phyloP scores from a whole-genome alignment of 2,888 invertebrate species.

The Drosophila austrosaltans region DNA sequence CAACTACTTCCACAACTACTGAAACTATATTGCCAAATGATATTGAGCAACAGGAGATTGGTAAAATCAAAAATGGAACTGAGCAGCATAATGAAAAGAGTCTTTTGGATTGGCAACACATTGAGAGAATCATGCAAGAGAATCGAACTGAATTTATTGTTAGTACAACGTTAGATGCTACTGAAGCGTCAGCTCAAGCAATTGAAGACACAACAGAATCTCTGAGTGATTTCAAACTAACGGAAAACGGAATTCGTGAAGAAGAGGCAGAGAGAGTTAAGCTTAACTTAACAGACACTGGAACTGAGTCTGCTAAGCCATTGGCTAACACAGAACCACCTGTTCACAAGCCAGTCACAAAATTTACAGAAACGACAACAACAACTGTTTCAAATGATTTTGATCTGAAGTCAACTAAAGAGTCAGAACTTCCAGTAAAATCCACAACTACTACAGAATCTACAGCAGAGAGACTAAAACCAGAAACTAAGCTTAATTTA shows the following conservation, averaged over 20 bases:
- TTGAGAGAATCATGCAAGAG: conserved; percentile 72
- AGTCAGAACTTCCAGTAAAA: neutral
- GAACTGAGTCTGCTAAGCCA: neutral
- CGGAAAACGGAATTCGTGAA: neutral
- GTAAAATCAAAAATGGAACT: conserved; percentile 46
- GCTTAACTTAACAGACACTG: conserved; percentile 10
- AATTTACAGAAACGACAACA: neutral
- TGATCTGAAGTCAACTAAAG: neutral
- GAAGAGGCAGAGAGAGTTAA: neutral
- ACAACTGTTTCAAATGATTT: conserved; percentile 9
- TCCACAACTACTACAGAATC: conserved; percentile 4
- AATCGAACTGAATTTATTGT: conserved; percentile 64
- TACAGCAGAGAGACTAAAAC: neutral
- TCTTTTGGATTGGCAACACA: conserved; percentile 80
- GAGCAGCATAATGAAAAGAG: conserved; percentile 72
- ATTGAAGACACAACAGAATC: conserved; percentile 56
- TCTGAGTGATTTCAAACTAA: conserved; percentile 24
- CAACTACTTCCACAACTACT: conserved; percentile 15
- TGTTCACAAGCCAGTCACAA: neutral
- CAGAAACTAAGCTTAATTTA: conserved; percentile 25
- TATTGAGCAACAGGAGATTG: conserved; percentile 24
- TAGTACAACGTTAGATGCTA: conserved; percentile 67
- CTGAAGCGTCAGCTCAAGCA: conserved; percentile 59
- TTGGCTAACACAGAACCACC: neutral
- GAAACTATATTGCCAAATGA: conserved; percentile 48